Base-by-base conservation (phyloP, 2,888 invertebrate genomes). In the Idaea straminata region DNA sequence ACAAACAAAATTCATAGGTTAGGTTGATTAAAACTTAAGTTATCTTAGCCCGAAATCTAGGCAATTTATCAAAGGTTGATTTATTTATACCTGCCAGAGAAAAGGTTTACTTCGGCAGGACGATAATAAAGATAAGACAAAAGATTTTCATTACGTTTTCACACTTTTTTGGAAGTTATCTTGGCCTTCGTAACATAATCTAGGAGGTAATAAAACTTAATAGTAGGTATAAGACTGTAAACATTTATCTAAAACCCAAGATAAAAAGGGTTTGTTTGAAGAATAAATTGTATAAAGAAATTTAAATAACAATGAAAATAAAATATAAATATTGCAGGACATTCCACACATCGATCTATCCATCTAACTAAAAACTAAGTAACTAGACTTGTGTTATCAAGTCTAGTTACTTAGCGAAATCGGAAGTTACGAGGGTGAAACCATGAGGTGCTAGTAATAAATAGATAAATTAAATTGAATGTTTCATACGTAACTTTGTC, bases 61-160 rank as follows among this genome's bases (percentile, higher is more conserved):
- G 47, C 47, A 47, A 47, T 47, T 47, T 47, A 47, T 47, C 47
- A 47, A 47, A 47, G 47, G 47, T 47, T 47, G 47, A 47, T 47
- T 47, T 47, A 47, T 47, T 47, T 13, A 47, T 47, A 47, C 47
- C 47, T 36, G 47, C 47, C 13, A 47, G 10, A 6, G 47, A 47
- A 47, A 47, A 47, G 47, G 47, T 47, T 47, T 6, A 47, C 10
- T 10, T 47, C 7, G 13, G 47, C 13, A 10, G 7, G 47, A 47
- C 47, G 47, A 47, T 47, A 10, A 47, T 13, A 47, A 47, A 47
- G 47, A 47, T 47, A 47, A 10, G 47, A 10, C 10, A 47, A 47
- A 47, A 47, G 47, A 47, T 47, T 47, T 47, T 13, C 25, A 25
- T 25, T 25, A 25, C 25, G 25, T 13, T 13, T 47, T 47, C 47